Conservation (phyloP, 2,888 invertebrate genomes). For the Dryobotodes eremita region DNA sequence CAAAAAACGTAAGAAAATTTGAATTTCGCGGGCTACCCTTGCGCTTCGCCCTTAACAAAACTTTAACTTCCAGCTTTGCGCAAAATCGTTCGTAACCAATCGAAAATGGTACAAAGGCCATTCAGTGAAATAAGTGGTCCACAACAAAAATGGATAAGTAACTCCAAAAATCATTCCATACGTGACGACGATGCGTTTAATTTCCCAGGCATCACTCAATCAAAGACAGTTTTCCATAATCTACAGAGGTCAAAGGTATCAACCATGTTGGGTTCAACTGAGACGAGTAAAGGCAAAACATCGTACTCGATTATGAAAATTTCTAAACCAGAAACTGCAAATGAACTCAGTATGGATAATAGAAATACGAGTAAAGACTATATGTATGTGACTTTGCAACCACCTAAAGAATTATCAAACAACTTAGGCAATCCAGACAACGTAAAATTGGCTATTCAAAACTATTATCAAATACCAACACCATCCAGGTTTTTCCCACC, state of each 20-base stretch:
- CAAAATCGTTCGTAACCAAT: constrained; percentile 85
- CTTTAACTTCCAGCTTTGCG: constrained; percentile 80
- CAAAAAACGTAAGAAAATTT: too few relatives aligned
- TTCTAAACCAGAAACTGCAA: constrained; percentile 63
- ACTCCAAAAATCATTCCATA: constrained; percentile 29
- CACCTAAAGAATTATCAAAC: constrained; percentile 46
- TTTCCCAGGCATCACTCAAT: constrained; percentile 73
- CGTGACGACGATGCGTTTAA: constrained; percentile 62
- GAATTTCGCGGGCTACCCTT: too few relatives aligned
- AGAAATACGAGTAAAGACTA: constrained; percentile 72
- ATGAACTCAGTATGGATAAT: constrained; percentile 75
- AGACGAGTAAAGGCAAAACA: constrained; percentile 72
- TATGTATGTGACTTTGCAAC: constrained; percentile 46
- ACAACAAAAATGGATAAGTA: constrained; percentile 63
- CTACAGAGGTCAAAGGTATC: constrained; percentile 78
- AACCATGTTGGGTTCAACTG: constrained; percentile 75
- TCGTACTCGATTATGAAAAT: constrained; percentile 72
- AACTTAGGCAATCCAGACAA: constrained; percentile 48
- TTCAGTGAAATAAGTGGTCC: constrained; percentile 76
- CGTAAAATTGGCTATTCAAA: constrained; percentile 68
- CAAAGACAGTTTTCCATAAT: constrained; percentile 75
- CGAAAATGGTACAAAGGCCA: constrained; percentile 86
- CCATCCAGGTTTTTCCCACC: constrained; percentile 78
- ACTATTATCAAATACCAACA: constrained; percentile 72
- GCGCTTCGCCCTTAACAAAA: too few relatives aligned